A percentile compares a stretch with the other conserved stretches of the same genome.
Evolutionary conservation across 2,797 vertebrate genomes (phyloP).

Genomic region (Liparis tanakae): DNA sequence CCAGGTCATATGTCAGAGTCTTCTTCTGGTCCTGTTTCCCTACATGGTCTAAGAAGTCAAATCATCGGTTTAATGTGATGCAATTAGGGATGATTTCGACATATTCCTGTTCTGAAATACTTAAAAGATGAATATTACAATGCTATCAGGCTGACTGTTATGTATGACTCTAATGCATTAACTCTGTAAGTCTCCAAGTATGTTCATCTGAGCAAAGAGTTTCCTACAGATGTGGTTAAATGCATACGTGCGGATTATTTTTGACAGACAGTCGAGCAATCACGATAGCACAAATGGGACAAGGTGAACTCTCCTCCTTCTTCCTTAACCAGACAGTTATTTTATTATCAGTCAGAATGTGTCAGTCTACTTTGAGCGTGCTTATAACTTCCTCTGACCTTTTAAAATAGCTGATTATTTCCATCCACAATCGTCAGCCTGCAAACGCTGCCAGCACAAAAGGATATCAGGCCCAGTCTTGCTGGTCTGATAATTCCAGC

Average conservation of each 20-base stretch:
- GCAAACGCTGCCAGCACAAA: slow-evolving; percentile 78
- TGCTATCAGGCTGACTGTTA: not conserved
- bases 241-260: slow-evolving; percentile 64
- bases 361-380: slow-evolving; percentile 76
- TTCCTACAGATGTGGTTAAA: slow-evolving; percentile 46
- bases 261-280: slow-evolving; percentile 82
- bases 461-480: slow-evolving; percentile 75
- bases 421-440: slow-evolving; percentile 75
- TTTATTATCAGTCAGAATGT: slow-evolving; percentile 78
- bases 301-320: slow-evolving; percentile 75
- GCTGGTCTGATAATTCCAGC: slow-evolving; percentile 74
- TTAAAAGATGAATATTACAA: not conserved
- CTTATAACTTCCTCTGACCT: slow-evolving; percentile 82
- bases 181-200: slow-evolving; percentile 43
- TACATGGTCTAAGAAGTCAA: not conserved
- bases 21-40: not conserved
- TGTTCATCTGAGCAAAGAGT: slow-evolving; percentile 17
- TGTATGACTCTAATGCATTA: slow-evolving; percentile 16
- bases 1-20: not conserved
- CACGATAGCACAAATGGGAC: slow-evolving; percentile 78
- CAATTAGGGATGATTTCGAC: not conserved
- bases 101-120: not conserved
- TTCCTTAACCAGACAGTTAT: slow-evolving; percentile 71
- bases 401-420: slow-evolving; percentile 83
- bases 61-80: not conserved